Evolutionary conservation across 1,140 invertebrate species (phyloP), one percentile per base, ranked within the genome.

Genomic region (Vanessa atalanta): DNA sequence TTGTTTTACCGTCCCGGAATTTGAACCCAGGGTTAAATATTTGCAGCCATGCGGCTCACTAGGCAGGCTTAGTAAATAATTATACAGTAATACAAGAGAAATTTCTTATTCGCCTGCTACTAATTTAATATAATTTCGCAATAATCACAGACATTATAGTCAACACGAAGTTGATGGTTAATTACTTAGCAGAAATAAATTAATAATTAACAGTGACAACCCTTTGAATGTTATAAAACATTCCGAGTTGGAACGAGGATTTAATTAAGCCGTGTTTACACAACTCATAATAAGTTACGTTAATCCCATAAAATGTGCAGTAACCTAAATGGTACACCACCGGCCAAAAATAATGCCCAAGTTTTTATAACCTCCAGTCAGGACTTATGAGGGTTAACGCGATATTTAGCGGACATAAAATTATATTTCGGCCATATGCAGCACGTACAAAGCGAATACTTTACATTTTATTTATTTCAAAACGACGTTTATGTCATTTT

Each of bases 381-480:
- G 23, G 47, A 70, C n/a, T 64, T 69, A 61, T 23, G 61, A 76
- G 60, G 65, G 65, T 76, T 65, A 57, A 57, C 53, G 53, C 20
- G 53, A 73, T 70, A 70, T 77, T 77, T 73, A 60, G 61, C 61
- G 65, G 47, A 69, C 69, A 66, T 55, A 65, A 47, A 64, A 15
- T 64, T 53, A 71, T 50, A 50, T 63, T 63, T 68, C 11, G 47
- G 16, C 70, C 76, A 78, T 66, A 60, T 78, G 76, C 70, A 75
- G 64, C 76, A 78, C 73, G 76, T 78, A 70, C 63, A 60, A 69
- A 48, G 51, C 60, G 50, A 70, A 67, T 67, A 57, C 53, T 72
- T 77, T 53, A 51, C 64, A 31, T 70, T 70, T 48, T 47, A 31
- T 61, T 70, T 61, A 16, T 9, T 69, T 60, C 43, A 6, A 60